Evolutionary conservation across 2,888 invertebrate genomes (phyloP).

Genomic region (Unio pictorum): DNA sequence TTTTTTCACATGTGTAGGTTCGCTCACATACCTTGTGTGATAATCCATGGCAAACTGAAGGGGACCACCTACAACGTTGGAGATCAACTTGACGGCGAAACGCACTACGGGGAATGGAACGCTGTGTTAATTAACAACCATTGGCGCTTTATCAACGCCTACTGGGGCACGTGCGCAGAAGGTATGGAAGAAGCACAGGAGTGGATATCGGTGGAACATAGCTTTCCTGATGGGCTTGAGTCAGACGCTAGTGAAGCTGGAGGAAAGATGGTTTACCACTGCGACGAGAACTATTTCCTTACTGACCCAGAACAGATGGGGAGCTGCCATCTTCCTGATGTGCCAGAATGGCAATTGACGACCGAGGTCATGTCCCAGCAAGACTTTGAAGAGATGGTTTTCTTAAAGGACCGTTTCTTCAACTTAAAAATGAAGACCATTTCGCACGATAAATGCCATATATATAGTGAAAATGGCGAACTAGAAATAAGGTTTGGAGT

Average conservation of each 20-base stretch:
- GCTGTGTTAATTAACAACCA: conserved; percentile 59
- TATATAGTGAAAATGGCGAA: conserved; percentile 33
- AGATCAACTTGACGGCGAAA: conserved; percentile 47
- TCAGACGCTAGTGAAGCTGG: conserved; percentile 11
- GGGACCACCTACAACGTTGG: conserved; percentile 65
- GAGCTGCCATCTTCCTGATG: conserved; percentile 57
- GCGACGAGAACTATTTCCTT: conserved; percentile 67
- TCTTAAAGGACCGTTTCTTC: conserved; percentile 63
- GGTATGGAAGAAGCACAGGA: conserved; percentile 35
- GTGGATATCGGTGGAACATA: conserved; percentile 17
- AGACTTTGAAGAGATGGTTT: conserved; percentile 59
- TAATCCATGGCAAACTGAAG: conserved; percentile 62
- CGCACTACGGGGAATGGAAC: conserved; percentile 66
- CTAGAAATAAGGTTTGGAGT: conserved; percentile 39
- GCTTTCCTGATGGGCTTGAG: conserved; percentile 15
- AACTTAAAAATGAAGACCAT: conserved; percentile 51
- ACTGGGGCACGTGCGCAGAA: conserved; percentile 63
- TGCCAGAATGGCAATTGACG: conserved; percentile 58
- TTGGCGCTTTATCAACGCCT: conserved; percentile 65
- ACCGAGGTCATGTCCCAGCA: conserved; percentile 40
- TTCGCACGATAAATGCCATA: conserved; percentile 46
- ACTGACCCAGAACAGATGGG: conserved; percentile 62
- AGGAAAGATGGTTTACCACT: conserved; percentile 42
- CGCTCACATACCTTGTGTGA: conserved; percentile 57
- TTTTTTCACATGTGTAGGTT: conserved; percentile 37